Evolutionary conservation across 2,797 vertebrate species (phyloP), one percentile per base, ranked within the genome.

Genomic region (Bradypodion pumilum): DNA sequence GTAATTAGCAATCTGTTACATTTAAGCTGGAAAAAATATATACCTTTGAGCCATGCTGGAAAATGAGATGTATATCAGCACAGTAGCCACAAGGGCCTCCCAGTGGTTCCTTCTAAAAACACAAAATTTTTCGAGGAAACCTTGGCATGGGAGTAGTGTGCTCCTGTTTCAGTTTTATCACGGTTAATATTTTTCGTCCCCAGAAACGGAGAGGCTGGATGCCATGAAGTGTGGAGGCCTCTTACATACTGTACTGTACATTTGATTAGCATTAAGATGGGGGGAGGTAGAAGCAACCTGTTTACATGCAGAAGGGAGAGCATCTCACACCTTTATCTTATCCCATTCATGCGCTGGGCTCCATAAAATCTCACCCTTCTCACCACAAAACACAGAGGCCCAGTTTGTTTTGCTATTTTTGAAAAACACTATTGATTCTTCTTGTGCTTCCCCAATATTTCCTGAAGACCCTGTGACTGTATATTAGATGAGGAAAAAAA

Each of bases 61-160:
- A 78, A 82, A 72, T 85, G 82, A 70, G 84, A 85, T 72, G 27
- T 75, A 70, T 80, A 40, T 13, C 23, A 88, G 87, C n/a, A 59
- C 32, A 60, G 40, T 87, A 89, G 81, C 85, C 52, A 68, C 4
- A 32, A 94, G 80, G 5, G 87, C 80, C 83, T 60, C 32, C n/a
- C 37, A 13, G 84, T 81, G 74, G 86, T 82, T 90, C 89, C 86
- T 68, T 82, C 29, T 35, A 49, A 13, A 29, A 68, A 77, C 84
- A 88, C 46, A 10, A 69, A 90, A 91, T 85, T 89, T 91, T 84
- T 72, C 81, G 74, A 73, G 12, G 10, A 86, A 92, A 85, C 63
- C 1, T 88, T 85, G 76, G 49, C 80, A 49, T 78, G 88, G 65
- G 81, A 12, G 83, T 6, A 37, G 56, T 2, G 74, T 74, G 75